Percentiles rank a stretch among this genome's conserved stretches.
These are phyloP conservation scores for Acanthurus lineatus DNA, from an alignment of 2,797 vertebrate genomes.

Conservation along the genomic window DNA sequence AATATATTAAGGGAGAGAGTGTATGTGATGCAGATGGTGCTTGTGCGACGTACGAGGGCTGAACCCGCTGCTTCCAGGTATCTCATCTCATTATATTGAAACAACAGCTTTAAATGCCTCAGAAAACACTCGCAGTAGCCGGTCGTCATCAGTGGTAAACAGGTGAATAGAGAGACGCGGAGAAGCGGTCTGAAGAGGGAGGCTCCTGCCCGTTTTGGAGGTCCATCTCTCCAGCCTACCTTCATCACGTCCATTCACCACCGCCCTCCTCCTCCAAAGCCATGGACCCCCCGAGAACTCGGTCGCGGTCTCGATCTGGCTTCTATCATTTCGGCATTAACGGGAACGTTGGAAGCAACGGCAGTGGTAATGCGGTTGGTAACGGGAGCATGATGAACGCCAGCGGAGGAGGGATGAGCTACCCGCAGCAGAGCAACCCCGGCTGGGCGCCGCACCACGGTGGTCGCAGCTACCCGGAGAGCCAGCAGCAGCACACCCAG, in stretches of 20 bases:
- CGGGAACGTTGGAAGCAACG: constrained; percentile 70
- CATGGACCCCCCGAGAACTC: constrained; percentile 87
- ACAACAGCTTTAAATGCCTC: constrained; percentile 66
- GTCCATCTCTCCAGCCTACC: constrained; percentile 64
- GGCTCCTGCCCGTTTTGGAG: constrained; percentile 56
- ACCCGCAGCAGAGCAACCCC: constrained; percentile 81
- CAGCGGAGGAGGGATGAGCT: constrained; percentile 78
- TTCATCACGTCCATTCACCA: constrained; percentile 71
- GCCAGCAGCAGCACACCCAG: constrained; percentile 77
- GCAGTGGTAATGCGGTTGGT: constrained; percentile 65
- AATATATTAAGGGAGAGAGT: constrained; percentile 22
- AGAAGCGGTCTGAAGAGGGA: constrained; percentile 65
- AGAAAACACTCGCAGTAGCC: constrained; percentile 53
- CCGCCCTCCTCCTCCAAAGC: constrained; percentile 65
- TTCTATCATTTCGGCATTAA: constrained; percentile 85
- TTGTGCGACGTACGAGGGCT: constrained; percentile 64
- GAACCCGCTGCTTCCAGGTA: constrained; percentile 70
- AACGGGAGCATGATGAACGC: constrained; percentile 76
- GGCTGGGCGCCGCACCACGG: constrained; percentile 81
- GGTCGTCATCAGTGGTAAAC: constrained; percentile 60
- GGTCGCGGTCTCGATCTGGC: constrained; percentile 86
- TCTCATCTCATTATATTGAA: constrained; percentile 23
- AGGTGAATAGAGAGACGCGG: constrained; percentile 52
- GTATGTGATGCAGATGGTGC: constrained; percentile 72
- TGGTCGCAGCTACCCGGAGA: constrained; percentile 81